Evolutionary conservation across 2,888 invertebrate genomes (phyloP).

Genomic region (Ophioninae sp.): DNA sequence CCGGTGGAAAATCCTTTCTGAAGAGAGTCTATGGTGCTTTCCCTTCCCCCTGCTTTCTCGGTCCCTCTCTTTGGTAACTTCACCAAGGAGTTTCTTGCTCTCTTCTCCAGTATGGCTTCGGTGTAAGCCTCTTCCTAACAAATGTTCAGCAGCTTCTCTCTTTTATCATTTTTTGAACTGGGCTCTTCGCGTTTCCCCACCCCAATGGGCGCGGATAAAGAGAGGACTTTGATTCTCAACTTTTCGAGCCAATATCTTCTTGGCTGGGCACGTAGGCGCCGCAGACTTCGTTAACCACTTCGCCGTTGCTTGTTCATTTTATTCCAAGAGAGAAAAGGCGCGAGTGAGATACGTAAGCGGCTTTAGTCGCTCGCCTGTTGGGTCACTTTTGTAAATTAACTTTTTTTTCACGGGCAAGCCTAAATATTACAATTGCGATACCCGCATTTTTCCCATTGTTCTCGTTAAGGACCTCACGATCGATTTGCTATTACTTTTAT

Average conservation of each 20-base stretch:
- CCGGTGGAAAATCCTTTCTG: slow-evolving; percentile 37
- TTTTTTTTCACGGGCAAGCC: not conserved
- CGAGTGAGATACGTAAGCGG: not conserved
- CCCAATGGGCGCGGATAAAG: not conserved
- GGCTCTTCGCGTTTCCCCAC: not conserved
- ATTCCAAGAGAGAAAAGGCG: not conserved
- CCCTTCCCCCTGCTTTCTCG: not conserved
- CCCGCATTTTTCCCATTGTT: not conserved
- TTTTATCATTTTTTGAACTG: slow-evolving; percentile 29
- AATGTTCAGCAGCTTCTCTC: slow-evolving; percentile 49
- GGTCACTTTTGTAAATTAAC: not conserved
- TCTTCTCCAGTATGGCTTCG: not conserved
- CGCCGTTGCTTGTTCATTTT: not conserved
- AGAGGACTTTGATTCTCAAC: slow-evolving; percentile 25
- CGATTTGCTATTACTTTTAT: not conserved
- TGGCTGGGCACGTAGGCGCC: not conserved
- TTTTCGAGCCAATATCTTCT: slow-evolving; percentile 26
- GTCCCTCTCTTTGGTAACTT: slow-evolving; percentile 15
- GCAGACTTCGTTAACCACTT: slow-evolving; percentile 26
- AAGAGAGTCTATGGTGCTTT: too few species aligned
- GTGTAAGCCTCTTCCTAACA: slow-evolving; percentile 25
- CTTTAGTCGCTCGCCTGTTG: not conserved
- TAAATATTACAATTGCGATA: not conserved
- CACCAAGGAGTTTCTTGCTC: slow-evolving; percentile 1
- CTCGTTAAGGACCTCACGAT: too few species aligned